A percentile compares a stretch with the other conserved stretches of the same genome.
These are phyloP conservation scores for Hydra vulgaris DNA, from an alignment of 30 jellyfish, hydroid and myxozoan species.

Conservation along the genomic window DNA sequence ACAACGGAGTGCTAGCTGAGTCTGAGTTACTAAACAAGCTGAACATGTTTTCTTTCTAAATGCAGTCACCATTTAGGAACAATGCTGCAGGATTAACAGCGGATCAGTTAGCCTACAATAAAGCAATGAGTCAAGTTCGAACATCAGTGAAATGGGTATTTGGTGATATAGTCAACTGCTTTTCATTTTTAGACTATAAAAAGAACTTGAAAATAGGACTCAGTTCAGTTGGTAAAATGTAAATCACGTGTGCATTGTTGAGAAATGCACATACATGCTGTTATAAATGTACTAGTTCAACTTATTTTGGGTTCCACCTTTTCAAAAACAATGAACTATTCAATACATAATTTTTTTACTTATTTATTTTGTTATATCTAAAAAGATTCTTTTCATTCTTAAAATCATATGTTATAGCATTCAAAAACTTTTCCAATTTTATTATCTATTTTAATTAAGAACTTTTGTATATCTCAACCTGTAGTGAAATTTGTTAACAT, in stretches of 20 bases:
- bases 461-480: too few species aligned
- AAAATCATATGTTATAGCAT: neutral
- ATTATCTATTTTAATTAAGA: neutral
- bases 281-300: constrained; percentile 40
- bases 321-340: constrained; percentile 7
- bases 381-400: neutral
- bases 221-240: constrained; percentile 53
- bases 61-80: constrained; percentile 38
- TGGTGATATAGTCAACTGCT: constrained; percentile 43
- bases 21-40: constrained; percentile 35
- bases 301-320: constrained; percentile 41
- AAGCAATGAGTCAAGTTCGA: constrained; percentile 54
- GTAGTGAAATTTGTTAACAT: too few species aligned
- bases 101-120: constrained; percentile 36
- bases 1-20: constrained; percentile 37
- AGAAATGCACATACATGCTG: constrained; percentile 54
- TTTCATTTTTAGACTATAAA: constrained; percentile 43
- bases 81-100: constrained; percentile 21
- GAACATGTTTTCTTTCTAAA: constrained; percentile 27
- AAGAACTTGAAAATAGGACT: constrained; percentile 37
- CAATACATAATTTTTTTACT: neutral
- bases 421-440: neutral
- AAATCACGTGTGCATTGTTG: constrained; percentile 45
- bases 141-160: constrained; percentile 53
- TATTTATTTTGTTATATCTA: neutral